Percentiles rank a stretch among this genome's conserved stretches.
These are phyloP conservation scores for Idris sp. DNA, from an alignment of 1,140 invertebrate genomes.

Conservation along the genomic window DNA sequence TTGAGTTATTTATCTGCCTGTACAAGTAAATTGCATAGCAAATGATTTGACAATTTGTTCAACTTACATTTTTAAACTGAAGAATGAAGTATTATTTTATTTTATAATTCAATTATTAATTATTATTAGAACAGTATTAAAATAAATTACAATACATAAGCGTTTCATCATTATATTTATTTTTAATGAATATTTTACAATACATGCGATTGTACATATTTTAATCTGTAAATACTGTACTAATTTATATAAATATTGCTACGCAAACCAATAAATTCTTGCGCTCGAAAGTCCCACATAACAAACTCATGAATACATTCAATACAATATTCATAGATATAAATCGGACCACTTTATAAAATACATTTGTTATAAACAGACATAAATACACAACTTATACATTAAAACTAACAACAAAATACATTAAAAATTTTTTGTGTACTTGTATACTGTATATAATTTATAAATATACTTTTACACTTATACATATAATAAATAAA, in stretches of 20 bases:
- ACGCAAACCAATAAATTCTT: slow-evolving; percentile 43
- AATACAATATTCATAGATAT: slow-evolving; percentile 31
- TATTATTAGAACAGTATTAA: too few relatives aligned
- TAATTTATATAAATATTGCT: slow-evolving; percentile 57
- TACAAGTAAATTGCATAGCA: too few relatives aligned
- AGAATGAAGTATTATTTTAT: too few relatives aligned
- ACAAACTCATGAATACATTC: slow-evolving; percentile 38
- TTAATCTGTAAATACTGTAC: slow-evolving; percentile 50
- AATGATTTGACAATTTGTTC: too few relatives aligned
- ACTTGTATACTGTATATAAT: slow-evolving; percentile 17
- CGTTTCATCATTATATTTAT: slow-evolving; percentile 46
- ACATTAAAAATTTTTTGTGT: slow-evolving; percentile 33
- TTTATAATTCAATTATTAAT: too few relatives aligned
- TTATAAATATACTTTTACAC: slow-evolving; percentile 35
- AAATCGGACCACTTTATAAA: slow-evolving; percentile 31
- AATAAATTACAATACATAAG: slow-evolving; percentile 24
- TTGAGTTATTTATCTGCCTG: too few relatives aligned
- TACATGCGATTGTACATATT: slow-evolving; percentile 56
- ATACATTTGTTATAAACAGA: slow-evolving; percentile 44
- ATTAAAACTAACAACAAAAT: slow-evolving; percentile 28
- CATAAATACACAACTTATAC: slow-evolving; percentile 29
- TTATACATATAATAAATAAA: too few relatives aligned
- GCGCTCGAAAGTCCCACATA: slow-evolving; percentile 37
- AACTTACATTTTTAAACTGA: too few relatives aligned
- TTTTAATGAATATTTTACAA: slow-evolving; percentile 51